These are phyloP conservation scores for Hypomecis atomaria DNA, from an alignment of 2,888 invertebrate species.

Conservation along the genomic window DNA sequence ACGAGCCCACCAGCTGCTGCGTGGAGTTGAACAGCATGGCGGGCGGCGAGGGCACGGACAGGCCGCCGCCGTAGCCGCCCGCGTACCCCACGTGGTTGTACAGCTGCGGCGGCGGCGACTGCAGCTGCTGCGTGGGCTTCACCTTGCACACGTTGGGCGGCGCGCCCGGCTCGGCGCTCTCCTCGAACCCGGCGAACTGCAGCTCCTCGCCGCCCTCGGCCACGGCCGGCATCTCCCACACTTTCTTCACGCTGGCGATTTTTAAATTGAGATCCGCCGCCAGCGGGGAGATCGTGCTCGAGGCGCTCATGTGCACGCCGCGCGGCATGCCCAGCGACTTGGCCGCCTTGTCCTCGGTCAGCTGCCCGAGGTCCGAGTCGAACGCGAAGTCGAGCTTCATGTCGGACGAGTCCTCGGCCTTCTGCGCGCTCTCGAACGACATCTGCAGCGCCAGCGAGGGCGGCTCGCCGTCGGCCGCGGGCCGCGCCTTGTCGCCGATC, in stretches of 20 bases:
- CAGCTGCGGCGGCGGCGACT: slow-evolving; percentile 87
- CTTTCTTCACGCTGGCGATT: slow-evolving; percentile 96
- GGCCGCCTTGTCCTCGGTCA: slow-evolving; percentile 88
- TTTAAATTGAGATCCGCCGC: slow-evolving; percentile 97
- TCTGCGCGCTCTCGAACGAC: slow-evolving; percentile 84
- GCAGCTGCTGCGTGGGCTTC: slow-evolving; percentile 93
- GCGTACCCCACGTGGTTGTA: slow-evolving; percentile 90
- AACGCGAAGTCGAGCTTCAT: slow-evolving; percentile 97
- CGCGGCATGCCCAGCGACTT: slow-evolving; percentile 83
- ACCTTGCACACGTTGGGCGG: slow-evolving; percentile 92
- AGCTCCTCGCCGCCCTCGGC: slow-evolving; percentile 84
- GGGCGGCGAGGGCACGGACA: slow-evolving; percentile 94
- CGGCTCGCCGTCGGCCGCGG: slow-evolving; percentile 71
- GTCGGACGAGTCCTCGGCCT: slow-evolving; percentile 91
- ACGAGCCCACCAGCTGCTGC: slow-evolving; percentile 82
- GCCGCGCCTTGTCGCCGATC: slow-evolving; percentile 70
- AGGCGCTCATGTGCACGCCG: slow-evolving; percentile 85
- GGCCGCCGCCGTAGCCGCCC: slow-evolving; percentile 90
- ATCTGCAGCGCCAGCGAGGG: slow-evolving; percentile 86
- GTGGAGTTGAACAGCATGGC: slow-evolving; percentile 93
- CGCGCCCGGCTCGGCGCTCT: slow-evolving; percentile 78
- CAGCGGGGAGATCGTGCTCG: slow-evolving; percentile 90
- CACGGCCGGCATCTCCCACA: slow-evolving; percentile 92
- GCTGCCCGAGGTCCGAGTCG: slow-evolving; percentile 91
- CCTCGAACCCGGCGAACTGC: slow-evolving; percentile 76